Evolutionary conservation across 2,797 vertebrate species (phyloP).

Genomic region (Gallinago nigripennis): DNA sequence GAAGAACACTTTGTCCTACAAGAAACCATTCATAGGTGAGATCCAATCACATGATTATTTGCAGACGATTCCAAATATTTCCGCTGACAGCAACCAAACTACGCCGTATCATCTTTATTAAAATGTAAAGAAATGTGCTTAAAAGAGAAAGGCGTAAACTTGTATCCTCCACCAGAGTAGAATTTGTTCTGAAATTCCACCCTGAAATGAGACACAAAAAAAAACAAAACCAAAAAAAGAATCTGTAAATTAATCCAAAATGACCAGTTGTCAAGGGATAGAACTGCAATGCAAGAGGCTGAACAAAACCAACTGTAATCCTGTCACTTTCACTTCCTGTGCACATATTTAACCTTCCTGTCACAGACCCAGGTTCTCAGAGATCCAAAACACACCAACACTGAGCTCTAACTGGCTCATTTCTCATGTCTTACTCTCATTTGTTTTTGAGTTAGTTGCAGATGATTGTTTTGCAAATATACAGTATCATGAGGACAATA

Average conservation of each 20-base stretch:
- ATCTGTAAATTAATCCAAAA: not conserved
- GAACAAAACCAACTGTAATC: not conserved
- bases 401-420: not conserved
- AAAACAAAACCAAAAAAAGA: not conserved
- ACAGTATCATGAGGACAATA: not conserved
- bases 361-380: not conserved
- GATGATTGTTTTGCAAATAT: not conserved
- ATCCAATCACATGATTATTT: conserved; percentile 54
- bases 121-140: conserved; percentile 79
- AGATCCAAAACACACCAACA: not conserved
- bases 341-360: not conserved
- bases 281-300: not conserved
- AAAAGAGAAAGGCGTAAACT: conserved; percentile 94
- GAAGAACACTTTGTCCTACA: conserved; percentile 61
- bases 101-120: conserved; percentile 57
- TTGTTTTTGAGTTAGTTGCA: not conserved
- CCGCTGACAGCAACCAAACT: conserved; percentile 28
- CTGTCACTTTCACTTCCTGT: not conserved
- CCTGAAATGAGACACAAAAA: conserved; percentile 77
- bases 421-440: not conserved
- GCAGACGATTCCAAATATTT: conserved; percentile 25
- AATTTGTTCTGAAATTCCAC: conserved; percentile 99
- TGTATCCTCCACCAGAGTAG: conserved; percentile 91
- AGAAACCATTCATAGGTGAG: not conserved
- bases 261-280: accelerated